Base-by-base conservation (phyloP, 1,140 invertebrate species). In the Catajapyx aquilonaris region DNA sequence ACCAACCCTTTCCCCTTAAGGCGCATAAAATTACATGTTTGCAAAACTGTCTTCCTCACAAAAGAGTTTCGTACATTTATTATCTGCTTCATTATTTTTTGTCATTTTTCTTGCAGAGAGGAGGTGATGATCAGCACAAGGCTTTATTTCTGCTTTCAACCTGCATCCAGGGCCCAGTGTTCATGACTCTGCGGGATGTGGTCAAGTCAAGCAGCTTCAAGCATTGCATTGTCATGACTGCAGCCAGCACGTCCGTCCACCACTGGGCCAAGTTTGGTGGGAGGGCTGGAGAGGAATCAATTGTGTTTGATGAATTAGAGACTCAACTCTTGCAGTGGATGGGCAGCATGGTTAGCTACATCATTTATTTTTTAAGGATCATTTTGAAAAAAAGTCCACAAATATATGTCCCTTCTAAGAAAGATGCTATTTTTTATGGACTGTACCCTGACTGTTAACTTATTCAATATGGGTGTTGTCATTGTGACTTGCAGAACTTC, bases 101-200 rank as follows among this genome's bases (percentile, higher is more conserved):
- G 19, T 19, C 21, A 31, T 35, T 31, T 11, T 18, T 17, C 16
- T 13, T 41, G 19, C 34, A 21, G 21, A 22, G 13, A 20, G 28
- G 20, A 19, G 5, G 17, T 5, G n/a, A 17, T 21, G 10, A 60
- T 15, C 50, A 63, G 20, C 56, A 55, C 41, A 72, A 71, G 48
- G 67, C 57, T 38, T 62, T 71, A 3, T 73, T 72, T 41, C 61
- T 72, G 42, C 56, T 64, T 5, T 61, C 61, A 20, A 57, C 59
- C 5, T 54, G 65, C 42, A 46, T 68, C 19, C 52, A 55, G 20
- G 57, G 50, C 16, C 61, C 52, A 3, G 64, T 64, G 16, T 45
- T 59, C 4, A 54, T 56, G 30, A 64, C 65, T 5, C 49, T 69
- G 28, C 45, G 54, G 40, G 59, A 66, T 37, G 60, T 69, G 15